Conservation (phyloP, 1,140 invertebrate species). For the Tetramorium simillimum region DNA sequence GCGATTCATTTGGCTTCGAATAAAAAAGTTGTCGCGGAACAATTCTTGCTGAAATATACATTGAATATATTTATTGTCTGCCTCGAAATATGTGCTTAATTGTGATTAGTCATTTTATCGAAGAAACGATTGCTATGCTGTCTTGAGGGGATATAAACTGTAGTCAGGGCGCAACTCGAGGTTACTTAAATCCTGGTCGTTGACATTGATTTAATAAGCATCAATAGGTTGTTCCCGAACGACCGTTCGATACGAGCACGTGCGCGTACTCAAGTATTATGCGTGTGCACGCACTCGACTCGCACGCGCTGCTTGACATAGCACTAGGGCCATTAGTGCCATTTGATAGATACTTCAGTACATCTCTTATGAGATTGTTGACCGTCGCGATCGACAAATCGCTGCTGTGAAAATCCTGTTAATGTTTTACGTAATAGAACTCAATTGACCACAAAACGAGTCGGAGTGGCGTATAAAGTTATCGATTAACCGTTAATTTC, state of each 20-base stretch:
- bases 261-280: slow-evolving; percentile 57
- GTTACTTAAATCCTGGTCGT: slow-evolving; percentile 57
- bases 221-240: slow-evolving; percentile 66
- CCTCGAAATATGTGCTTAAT: not conserved
- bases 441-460: slow-evolving; percentile 1
- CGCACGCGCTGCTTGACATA: slow-evolving; percentile 7
- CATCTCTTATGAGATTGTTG: slow-evolving; percentile 46
- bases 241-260: slow-evolving; percentile 58
- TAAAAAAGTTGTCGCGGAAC: not conserved
- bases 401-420: not conserved
- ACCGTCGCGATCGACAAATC: slow-evolving; percentile 52
- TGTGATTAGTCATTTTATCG: not conserved
- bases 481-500: slow-evolving; percentile 2
- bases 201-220: slow-evolving; percentile 73
- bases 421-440: not conserved
- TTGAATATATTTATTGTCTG: not conserved
- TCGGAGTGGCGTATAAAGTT: not conserved
- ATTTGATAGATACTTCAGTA: slow-evolving; percentile 29
- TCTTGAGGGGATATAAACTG: not conserved
- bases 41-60: not conserved
- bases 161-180: not conserved
- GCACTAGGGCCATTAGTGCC: slow-evolving; percentile 34
- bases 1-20: not conserved
- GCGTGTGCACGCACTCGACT: slow-evolving; percentile 62
- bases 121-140: not conserved